Evolutionary conservation across 2,888 invertebrate genomes (phyloP).

Genomic region (Apeira syringaria): DNA sequence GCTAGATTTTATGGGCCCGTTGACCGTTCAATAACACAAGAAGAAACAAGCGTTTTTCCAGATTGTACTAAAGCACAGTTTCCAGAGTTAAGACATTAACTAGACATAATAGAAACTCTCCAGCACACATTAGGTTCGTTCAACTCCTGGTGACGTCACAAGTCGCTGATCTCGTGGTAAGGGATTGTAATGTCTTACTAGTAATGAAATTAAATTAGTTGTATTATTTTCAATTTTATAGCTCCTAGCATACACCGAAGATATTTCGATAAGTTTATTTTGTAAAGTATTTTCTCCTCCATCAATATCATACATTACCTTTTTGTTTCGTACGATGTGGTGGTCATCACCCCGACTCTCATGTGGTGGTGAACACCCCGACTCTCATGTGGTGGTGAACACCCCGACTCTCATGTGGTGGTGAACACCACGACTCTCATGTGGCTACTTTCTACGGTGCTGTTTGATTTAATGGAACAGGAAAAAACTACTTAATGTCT

Average conservation of each 20-base stretch:
- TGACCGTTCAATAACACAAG: no score
- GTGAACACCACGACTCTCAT: conserved; percentile 42
- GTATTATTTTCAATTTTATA: conserved; percentile 84
- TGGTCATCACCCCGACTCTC: no score
- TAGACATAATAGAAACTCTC: conserved; percentile 32
- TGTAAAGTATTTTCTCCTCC: conserved; percentile 82
- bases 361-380: no score
- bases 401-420: conserved; percentile 42
- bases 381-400: conserved; percentile 41
- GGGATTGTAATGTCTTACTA: conserved; percentile 82
- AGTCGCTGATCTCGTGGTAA: conserved; percentile 83
- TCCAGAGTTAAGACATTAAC: conserved; percentile 6
- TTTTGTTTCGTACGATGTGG: conserved; percentile 53
- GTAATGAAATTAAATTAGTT: conserved; percentile 83
- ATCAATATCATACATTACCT: conserved; percentile 75
- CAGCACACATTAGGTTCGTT: conserved; percentile 32
- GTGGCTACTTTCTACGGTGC: conserved; percentile 54
- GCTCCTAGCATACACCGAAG: conserved; percentile 84
- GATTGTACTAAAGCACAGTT: no score
- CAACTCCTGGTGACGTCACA: conserved; percentile 70
- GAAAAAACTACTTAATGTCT: conserved; percentile 63
- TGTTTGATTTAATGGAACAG: conserved; percentile 46
- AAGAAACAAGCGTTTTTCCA: no score
- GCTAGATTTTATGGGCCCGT: no score
- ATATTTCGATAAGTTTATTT: conserved; percentile 84